Evolutionary conservation across 2,113 vertebrate genomes (phyloP), one percentile per base, ranked within the genome.

Genomic region (Sylvicapra grimmia): DNA sequence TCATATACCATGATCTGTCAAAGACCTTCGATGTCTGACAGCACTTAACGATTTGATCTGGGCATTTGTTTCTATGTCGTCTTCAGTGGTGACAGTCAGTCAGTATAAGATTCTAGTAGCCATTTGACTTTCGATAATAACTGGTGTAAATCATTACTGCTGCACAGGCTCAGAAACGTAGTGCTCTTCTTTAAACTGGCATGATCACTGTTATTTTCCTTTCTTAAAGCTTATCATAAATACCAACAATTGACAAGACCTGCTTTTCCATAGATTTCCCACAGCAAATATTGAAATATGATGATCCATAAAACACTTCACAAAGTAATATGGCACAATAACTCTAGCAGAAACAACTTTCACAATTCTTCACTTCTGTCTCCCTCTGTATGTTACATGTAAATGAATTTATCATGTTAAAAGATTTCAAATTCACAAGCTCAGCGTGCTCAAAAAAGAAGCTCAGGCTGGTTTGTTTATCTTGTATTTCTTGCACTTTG

Each of bases 221-320:
- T 83, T 84, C 59, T 97, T 77, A 95, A 93, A 80, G 11, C 84
- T 97, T 94, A 79, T 72, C 77, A 94, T 97, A 97, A 92, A 97
- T 97, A 97, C 63, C 29, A 95, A 19, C 51, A 89, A 93, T 87
- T 93, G 89, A 89, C 61, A 97, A 54, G 12, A 61, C 29, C 88
- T 87, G 21, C 61, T 93, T 95, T 96, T 89, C 86, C 79, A 93
- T 63, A 68, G 40, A 82, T 86, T 88, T 96, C 29, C 49, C 72
- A 36, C 0, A 93, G 75, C n/a, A 93, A 63, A 86, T 83, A 86
- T 40, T 93, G 83, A 95, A 86, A 97, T 86, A 96, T 36, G 33
- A 95, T 87, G 40, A 47, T 13, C 5, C 9, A 89, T 33, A 87
- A 83, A 86, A 94, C 40, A 97, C 86, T 96, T 77, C 86, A 93